Percentiles rank a stretch among this genome's conserved stretches.
These are phyloP conservation scores for Dendrolimus houi DNA, from an alignment of 2,888 invertebrate genomes.

Conservation along the genomic window DNA sequence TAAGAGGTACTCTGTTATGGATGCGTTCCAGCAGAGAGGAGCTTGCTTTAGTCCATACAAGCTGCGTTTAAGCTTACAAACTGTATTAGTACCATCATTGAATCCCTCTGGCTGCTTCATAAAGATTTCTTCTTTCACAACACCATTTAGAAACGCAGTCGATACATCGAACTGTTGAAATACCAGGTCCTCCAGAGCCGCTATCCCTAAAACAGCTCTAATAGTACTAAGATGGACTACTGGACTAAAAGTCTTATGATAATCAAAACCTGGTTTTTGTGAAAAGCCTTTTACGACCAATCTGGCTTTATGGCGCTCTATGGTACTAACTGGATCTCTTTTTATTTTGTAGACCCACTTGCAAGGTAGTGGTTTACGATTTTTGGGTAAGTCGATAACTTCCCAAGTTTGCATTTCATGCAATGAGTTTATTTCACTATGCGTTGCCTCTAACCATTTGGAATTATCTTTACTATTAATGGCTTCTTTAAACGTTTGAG, in stretches of 20 bases:
- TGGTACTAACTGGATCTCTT: background rate
- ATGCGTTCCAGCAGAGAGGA: constrained; percentile 8
- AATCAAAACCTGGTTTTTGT: constrained; percentile 5
- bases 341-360: background rate
- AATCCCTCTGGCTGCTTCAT: constrained; percentile 4
- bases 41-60: constrained; percentile 8
- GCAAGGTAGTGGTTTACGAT: background rate
- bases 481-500: background rate
- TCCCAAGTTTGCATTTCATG: background rate
- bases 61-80: constrained; percentile 3
- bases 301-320: background rate
- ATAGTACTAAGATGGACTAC: background rate
- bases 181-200: background rate
- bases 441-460: background rate
- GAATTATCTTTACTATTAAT: background rate
- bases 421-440: background rate
- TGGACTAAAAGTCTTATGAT: constrained; percentile 7
- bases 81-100: background rate
- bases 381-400: background rate
- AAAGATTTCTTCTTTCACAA: constrained; percentile 1
- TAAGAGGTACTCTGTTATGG: background rate
- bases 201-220: too few species aligned
- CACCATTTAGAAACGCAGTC: constrained; percentile 1
- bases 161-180: constrained; percentile 1
- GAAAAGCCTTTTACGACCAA: constrained; percentile 2